Percentiles rank a stretch among this genome's conserved stretches.
Evolutionary conservation across 2,888 invertebrate genomes (phyloP).

Genomic region (Hirtodrosophila trivittata): DNA sequence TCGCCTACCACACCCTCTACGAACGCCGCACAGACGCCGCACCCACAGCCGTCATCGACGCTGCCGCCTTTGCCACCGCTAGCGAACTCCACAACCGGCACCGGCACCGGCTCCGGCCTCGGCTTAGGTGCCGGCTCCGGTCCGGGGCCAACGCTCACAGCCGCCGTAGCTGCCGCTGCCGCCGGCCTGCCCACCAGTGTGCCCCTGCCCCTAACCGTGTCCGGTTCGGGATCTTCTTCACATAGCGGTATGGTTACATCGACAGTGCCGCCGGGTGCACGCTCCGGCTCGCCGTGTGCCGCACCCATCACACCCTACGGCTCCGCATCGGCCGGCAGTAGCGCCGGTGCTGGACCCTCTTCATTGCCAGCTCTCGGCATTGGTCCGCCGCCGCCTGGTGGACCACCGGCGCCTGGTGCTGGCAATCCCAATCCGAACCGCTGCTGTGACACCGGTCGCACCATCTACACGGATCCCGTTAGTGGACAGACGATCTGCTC

Average conservation of each 20-base stretch:
- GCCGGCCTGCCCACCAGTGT: slow-evolving; percentile 58
- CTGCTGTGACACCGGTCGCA: slow-evolving; percentile 96
- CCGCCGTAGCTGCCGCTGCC: slow-evolving; percentile 75
- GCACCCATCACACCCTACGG: slow-evolving; percentile 84
- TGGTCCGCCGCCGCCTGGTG: slow-evolving; percentile 68
- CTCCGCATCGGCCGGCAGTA: slow-evolving; percentile 56
- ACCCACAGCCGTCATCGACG: slow-evolving; percentile 63
- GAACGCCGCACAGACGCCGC: slow-evolving; percentile 84
- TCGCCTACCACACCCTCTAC: slow-evolving; percentile 85
- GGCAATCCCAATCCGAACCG: slow-evolving; percentile 84
- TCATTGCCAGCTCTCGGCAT: slow-evolving; percentile 70
- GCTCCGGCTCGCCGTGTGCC: slow-evolving; percentile 85
- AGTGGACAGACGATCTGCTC: slow-evolving; percentile 95
- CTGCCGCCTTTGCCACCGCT: slow-evolving; percentile 63
- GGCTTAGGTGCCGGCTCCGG: slow-evolving; percentile 37
- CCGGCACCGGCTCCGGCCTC: slow-evolving; percentile 33
- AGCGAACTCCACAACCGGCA: slow-evolving; percentile 62
- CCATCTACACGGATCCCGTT: slow-evolving; percentile 94
- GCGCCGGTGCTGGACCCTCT: slow-evolving; percentile 68
- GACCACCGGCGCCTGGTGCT: slow-evolving; percentile 84
- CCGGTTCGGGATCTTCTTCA: slow-evolving; percentile 14
- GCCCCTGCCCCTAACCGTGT: slow-evolving; percentile 42
- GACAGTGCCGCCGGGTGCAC: slow-evolving; percentile 85
- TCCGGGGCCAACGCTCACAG: slow-evolving; percentile 58
- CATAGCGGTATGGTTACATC: slow-evolving; percentile 84